Evolutionary conservation across 2,113 vertebrate genomes (phyloP), one percentile per base, ranked within the genome.

Genomic region (Dolichotis patagonum): DNA sequence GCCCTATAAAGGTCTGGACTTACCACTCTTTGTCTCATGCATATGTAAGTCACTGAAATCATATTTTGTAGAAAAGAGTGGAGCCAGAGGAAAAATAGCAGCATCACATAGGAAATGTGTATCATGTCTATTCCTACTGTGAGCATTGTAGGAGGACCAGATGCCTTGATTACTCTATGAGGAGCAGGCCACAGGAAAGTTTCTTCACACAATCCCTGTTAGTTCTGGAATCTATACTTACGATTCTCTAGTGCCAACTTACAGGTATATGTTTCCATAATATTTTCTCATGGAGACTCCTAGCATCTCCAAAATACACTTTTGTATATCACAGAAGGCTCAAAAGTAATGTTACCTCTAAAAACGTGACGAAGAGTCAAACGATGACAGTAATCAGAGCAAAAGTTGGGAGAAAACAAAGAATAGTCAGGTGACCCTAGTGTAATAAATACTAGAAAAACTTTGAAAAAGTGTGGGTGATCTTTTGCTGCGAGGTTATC

Each of bases 401-500:
- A 98, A 99, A 75, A 97, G 97, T 65, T 99, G 97, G 0, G 97
- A 98, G 94, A 98, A 98, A 99, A 99, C 88, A 99, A 99, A 35
- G 98, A 99, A 93, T 92, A 96, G 28, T 97, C 98, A 92, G 84
- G 98, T 83, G 98, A 99, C 49, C 93, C 92, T 12, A 95, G 75
- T 0, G 3, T 98, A 84, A 98, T 98, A 1, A 99, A 97, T 98
- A 99, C 96, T 99, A 99, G 97, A 99, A 99, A 97, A 99, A 99
- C 94, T 88, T 99, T 38, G 99, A 99, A 46, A 95, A 98, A 95
- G 11, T 30, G 97, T 4, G 98, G 99, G n/a, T 98, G 97, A 75
- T 99, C 99, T 73, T 98, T 73, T 99, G 99, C 0, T 99, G 98
- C 2, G 99, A 99, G 16, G 90, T 99, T 56, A 78, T 99, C 84